Percentiles rank a stretch among this genome's conserved stretches.
These are phyloP conservation scores for Balearica regulorum DNA, from an alignment of 2,797 vertebrate species.

Conservation along the genomic window DNA sequence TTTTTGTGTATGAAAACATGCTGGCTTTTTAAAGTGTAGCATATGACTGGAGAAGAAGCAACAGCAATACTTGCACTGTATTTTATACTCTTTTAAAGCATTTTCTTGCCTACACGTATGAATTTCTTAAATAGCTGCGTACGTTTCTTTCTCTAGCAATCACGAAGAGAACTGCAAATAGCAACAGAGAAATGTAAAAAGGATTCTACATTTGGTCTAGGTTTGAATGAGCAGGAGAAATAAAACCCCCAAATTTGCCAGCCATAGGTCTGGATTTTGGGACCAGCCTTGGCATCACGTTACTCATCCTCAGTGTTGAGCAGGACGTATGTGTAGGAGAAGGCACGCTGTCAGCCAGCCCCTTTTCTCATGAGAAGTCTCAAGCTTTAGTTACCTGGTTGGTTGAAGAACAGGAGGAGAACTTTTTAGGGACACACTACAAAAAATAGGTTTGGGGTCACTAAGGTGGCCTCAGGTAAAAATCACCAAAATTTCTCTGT, in stretches of 20 bases:
- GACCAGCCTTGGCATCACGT: not conserved
- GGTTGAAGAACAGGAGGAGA: not conserved
- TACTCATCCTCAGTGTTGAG: not conserved
- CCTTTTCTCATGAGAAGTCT: not conserved
- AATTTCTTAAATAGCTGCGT: not conserved
- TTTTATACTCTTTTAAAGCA: not conserved
- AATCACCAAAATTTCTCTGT: conserved; percentile 20
- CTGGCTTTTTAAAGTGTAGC: not conserved
- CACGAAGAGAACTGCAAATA: not conserved
- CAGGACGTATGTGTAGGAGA: rapidly evolving
- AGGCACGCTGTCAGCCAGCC: not conserved
- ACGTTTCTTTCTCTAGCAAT: not conserved
- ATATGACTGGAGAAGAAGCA: not conserved
- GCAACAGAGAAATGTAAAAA: not conserved
- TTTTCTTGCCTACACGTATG: not conserved
- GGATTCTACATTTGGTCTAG: not conserved
- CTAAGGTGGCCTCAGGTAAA: not conserved
- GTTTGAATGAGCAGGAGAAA: not conserved
- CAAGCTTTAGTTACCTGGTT: not conserved
- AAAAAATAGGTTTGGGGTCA: not conserved
- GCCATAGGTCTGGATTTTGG: not conserved
- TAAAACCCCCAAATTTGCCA: not conserved
- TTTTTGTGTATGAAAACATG: conserved; percentile 15
- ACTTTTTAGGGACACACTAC: not conserved
- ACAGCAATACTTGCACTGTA: not conserved